Percentiles rank a stretch among this genome's conserved stretches.
phyloP scores from a whole-genome alignment of 2,113 vertebrate genomes.

The Murina feae region DNA sequence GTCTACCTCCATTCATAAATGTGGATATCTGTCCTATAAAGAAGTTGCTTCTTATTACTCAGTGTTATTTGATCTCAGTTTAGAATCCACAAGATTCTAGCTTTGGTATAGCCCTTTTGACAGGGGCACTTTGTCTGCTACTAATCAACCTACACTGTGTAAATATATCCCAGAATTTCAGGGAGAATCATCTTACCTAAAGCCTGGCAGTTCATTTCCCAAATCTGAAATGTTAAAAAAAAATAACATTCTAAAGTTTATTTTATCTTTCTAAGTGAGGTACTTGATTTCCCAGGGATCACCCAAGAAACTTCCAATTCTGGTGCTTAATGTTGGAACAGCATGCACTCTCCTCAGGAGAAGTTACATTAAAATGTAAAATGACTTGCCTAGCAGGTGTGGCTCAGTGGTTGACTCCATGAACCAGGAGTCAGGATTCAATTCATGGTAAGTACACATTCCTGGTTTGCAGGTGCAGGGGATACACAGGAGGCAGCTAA shows the following conservation, averaged over 20 bases:
- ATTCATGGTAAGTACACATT: too few relatives aligned
- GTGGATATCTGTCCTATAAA: not conserved
- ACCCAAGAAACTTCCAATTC: not conserved
- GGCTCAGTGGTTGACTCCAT: too few relatives aligned
- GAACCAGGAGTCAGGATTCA: too few relatives aligned
- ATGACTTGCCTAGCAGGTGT: not conserved
- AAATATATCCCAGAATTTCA: not conserved
- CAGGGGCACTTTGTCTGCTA: not conserved
- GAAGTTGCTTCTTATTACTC: not conserved
- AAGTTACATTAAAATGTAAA: constrained; percentile 9
- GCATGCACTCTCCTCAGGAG: not conserved
- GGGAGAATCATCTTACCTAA: not conserved
- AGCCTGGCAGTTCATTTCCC: not conserved
- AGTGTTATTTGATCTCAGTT: not conserved
- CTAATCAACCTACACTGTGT: not conserved
- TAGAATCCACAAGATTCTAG: not conserved
- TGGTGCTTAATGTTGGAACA: not conserved
- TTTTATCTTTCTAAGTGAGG: constrained; percentile 11
- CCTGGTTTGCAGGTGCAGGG: too few relatives aligned
- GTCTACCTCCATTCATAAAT: not conserved
- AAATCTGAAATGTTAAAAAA: not conserved
- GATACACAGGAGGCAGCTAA: too few relatives aligned
- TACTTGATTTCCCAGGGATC: not conserved
- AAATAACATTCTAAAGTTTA: not conserved
- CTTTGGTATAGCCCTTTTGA: not conserved